These are phyloP conservation scores for Dendrolimus kikuchii DNA, from an alignment of 1,140 invertebrate genomes.

Conservation along the genomic window DNA sequence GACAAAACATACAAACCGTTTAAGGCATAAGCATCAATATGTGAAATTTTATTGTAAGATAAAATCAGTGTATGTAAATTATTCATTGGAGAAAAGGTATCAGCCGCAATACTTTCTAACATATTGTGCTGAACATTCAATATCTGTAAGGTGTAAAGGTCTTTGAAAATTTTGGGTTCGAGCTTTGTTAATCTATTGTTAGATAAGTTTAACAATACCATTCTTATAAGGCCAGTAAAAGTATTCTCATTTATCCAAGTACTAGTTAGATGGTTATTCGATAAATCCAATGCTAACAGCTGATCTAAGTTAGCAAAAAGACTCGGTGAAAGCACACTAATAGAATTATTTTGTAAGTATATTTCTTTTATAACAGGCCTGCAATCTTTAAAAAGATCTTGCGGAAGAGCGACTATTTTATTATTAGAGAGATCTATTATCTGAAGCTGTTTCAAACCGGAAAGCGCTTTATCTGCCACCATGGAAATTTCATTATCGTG, in stretches of 20 bases:
- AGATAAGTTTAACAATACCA: conserved; percentile 89
- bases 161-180: conserved; percentile 85
- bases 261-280: conserved; percentile 88
- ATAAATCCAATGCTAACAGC: conserved; percentile 88
- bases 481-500: conserved; percentile 90
- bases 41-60: conserved; percentile 84
- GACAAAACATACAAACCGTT: conserved; percentile 86
- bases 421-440: conserved; percentile 90
- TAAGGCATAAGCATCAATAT: conserved; percentile 82
- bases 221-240: conserved; percentile 88
- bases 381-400: conserved; percentile 85
- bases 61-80: conserved; percentile 87
- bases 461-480: conserved; percentile 86
- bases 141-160: conserved; percentile 87
- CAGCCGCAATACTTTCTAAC: conserved; percentile 83
- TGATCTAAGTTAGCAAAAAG: conserved; percentile 89
- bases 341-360: conserved; percentile 91
- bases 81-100: conserved; percentile 87
- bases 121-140: conserved; percentile 86
- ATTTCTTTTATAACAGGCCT: conserved; percentile 87
- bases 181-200: conserved; percentile 87
- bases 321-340: conserved; percentile 84
- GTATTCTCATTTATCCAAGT: conserved; percentile 87
- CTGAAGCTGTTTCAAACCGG: conserved; percentile 83
- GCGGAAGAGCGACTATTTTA: conserved; percentile 89